Percentiles rank a stretch among this genome's conserved stretches.
phyloP scores from a whole-genome alignment of 2,888 invertebrate genomes.

The Dasysyrphus albostriatus region DNA sequence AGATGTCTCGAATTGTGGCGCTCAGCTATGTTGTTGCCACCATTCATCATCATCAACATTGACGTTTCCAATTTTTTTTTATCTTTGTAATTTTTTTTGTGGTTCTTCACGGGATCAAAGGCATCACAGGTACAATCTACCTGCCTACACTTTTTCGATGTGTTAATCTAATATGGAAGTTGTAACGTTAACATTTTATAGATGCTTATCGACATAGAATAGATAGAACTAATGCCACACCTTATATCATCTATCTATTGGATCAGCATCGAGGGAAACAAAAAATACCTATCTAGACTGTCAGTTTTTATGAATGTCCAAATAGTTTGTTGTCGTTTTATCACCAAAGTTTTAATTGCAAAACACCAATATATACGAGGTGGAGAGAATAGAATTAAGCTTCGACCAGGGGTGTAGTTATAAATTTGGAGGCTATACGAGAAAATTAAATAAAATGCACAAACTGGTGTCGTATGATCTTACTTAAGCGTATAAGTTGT shows the following conservation, averaged over 20 bases:
- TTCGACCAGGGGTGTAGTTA: neutral
- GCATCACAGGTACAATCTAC: constrained; percentile 31
- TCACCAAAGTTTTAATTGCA: constrained; percentile 68
- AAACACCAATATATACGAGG: constrained; percentile 49
- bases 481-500: neutral
- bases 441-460: neutral
- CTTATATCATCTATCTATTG: constrained; percentile 13
- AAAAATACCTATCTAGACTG: constrained; percentile 4
- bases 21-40: constrained; percentile 55
- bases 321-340: constrained; percentile 61
- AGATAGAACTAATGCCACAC: constrained; percentile 52
- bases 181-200: constrained; percentile 67
- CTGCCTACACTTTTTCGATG: constrained; percentile 55
- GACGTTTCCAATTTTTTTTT: constrained; percentile 56
- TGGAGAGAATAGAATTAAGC: neutral
- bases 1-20: constrained; percentile 64
- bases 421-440: neutral
- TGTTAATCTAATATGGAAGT: constrained; percentile 66
- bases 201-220: constrained; percentile 47
- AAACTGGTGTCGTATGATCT: neutral
- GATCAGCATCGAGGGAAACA: neutral
- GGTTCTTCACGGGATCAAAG: constrained; percentile 34
- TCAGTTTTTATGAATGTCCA: constrained; percentile 58
- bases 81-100: neutral
- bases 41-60: constrained; percentile 74